Evolutionary conservation across 1,140 invertebrate genomes (phyloP).

Genomic region (Amyelois transitella): DNA sequence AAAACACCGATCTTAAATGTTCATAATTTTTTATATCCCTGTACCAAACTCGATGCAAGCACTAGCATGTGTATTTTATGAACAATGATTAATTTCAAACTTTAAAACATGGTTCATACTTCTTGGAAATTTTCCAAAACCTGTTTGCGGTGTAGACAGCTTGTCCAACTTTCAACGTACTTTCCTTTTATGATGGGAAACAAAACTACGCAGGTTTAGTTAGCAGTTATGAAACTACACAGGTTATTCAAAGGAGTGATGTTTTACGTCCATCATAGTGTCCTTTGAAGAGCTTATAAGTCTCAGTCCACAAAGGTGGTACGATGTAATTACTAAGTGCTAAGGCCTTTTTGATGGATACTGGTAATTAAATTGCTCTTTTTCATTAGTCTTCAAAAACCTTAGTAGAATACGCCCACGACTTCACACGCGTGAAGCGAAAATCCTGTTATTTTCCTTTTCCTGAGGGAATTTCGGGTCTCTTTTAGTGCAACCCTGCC

Average conservation of each 20-base stretch:
- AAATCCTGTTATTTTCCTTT: too few relatives aligned
- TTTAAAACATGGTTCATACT: neutral
- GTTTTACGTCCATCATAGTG: neutral
- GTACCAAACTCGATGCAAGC: neutral
- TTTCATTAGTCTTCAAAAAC: too few relatives aligned
- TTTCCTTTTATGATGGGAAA: neutral
- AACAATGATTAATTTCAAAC: neutral
- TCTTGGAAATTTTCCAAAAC: conserved; percentile 5
- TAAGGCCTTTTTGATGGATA: too few relatives aligned
- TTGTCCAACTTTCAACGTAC: conserved; percentile 8
- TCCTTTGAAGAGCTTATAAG: neutral
- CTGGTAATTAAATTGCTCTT: too few relatives aligned
- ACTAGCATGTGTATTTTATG: neutral
- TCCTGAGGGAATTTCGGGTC: too few relatives aligned
- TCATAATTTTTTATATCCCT: neutral
- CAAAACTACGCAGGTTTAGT: neutral
- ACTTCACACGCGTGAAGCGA: too few relatives aligned
- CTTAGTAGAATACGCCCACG: too few relatives aligned
- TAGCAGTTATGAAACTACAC: neutral
- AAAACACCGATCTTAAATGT: neutral
- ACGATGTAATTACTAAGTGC: neutral
- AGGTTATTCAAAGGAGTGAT: neutral
- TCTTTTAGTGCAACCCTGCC: too few relatives aligned
- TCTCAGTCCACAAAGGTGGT: neutral
- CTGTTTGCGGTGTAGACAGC: conserved; percentile 6